These are phyloP conservation scores for Pomacea maculata DNA, from an alignment of 1,140 invertebrate genomes.

Conservation along the genomic window DNA sequence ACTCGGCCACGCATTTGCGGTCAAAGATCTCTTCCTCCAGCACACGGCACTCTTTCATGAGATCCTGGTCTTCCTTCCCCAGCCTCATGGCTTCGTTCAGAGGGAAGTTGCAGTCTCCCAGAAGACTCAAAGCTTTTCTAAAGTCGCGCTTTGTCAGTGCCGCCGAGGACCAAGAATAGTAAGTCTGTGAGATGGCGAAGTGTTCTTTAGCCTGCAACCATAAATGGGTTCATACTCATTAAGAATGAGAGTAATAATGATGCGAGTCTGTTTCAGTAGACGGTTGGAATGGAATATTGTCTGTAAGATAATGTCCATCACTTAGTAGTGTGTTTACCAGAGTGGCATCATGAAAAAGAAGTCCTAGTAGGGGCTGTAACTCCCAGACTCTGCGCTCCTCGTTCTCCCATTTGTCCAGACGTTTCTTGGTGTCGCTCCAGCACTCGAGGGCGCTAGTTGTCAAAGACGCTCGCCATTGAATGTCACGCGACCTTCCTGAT, in stretches of 20 bases:
- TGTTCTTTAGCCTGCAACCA: background rate
- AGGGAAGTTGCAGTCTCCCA: slow-evolving; percentile 36
- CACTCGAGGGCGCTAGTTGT: background rate
- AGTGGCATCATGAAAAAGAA: slow-evolving; percentile 10
- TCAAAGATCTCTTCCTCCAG: slow-evolving; percentile 39
- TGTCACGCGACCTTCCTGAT: background rate
- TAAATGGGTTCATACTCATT: too few species aligned
- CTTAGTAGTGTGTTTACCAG: background rate
- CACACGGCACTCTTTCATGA: slow-evolving; percentile 22
- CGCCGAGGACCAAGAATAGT: background rate
- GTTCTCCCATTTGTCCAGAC: background rate
- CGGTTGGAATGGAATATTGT: too few species aligned
- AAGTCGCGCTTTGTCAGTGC: slow-evolving; percentile 6
- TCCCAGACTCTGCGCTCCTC: slow-evolving; percentile 2
- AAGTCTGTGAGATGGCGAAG: background rate
- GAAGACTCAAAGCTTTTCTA: slow-evolving; percentile 19
- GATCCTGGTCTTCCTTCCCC: slow-evolving; percentile 2
- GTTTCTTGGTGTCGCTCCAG: background rate
- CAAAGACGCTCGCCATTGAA: background rate
- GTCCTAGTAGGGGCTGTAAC: background rate
- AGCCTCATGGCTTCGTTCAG: slow-evolving; percentile 30
- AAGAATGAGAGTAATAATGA: too few species aligned
- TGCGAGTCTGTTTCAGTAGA: too few species aligned
- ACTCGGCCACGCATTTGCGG: slow-evolving; percentile 39
- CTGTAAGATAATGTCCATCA: too few species aligned